Evolutionary conservation across 2,113 vertebrate genomes (phyloP).

Genomic region (Crotalus tigris): DNA sequence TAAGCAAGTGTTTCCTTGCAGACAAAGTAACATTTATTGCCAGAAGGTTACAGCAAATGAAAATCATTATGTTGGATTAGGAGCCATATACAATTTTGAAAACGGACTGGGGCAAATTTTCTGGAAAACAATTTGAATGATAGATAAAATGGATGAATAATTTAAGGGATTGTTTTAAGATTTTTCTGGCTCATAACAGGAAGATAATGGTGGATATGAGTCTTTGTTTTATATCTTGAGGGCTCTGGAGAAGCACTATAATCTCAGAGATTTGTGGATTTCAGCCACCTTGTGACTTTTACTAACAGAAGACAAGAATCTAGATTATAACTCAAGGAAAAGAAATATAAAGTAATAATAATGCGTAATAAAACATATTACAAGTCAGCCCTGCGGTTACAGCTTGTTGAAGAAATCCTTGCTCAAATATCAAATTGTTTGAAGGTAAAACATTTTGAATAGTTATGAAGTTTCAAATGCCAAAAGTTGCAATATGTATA

Average conservation of each 20-base stretch:
- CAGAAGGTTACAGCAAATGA: not conserved
- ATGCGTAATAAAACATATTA: slow-evolving; percentile 3
- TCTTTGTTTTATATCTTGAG: not conserved
- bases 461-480: not conserved
- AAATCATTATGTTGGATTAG: not conserved
- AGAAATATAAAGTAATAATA: slow-evolving; percentile 11
- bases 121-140: not conserved
- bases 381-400: slow-evolving; percentile 2
- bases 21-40: not conserved
- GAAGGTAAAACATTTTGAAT: not conserved
- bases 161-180: not conserved
- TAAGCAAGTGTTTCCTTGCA: not conserved
- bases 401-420: slow-evolving; percentile 12
- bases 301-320: not conserved
- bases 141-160: slow-evolving; percentile 18
- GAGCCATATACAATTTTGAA: not conserved
- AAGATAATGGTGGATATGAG: not conserved
- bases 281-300: not conserved
- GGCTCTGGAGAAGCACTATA: not conserved
- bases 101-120: not conserved
- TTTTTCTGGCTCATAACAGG: not conserved
- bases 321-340: not conserved
- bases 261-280: not conserved
- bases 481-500: not conserved
- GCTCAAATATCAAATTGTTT: slow-evolving; percentile 5